Evolutionary conservation across 2,888 invertebrate species (phyloP).

Genomic region (Arrhopalites spinosus): DNA sequence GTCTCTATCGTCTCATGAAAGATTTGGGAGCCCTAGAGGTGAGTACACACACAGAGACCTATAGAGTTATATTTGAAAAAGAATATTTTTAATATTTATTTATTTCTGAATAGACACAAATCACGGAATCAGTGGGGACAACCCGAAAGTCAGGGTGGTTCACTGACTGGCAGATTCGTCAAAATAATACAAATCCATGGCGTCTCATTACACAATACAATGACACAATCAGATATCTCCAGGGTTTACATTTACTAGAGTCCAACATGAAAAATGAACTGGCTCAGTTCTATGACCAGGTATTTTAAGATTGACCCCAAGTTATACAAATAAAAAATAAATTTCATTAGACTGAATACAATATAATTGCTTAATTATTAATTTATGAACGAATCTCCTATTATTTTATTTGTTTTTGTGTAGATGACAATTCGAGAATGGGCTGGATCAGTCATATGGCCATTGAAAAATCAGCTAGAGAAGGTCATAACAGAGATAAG

Average conservation of each 20-base stretch:
- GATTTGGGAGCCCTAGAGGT: slow-evolving; percentile 36
- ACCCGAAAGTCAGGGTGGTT: slow-evolving; percentile 65
- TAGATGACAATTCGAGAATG: slow-evolving; percentile 4
- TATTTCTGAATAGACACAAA: no score
- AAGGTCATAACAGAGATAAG: slow-evolving; percentile 13
- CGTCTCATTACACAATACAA: slow-evolving; percentile 62
- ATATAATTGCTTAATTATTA: no score
- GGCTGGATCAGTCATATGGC: slow-evolving; percentile 24
- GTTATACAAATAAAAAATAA: no score
- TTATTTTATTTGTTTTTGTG: no score
- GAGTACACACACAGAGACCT: background rate
- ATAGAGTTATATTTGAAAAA: no score
- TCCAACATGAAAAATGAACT: slow-evolving; percentile 17
- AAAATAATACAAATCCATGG: slow-evolving; percentile 70
- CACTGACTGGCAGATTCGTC: slow-evolving; percentile 71
- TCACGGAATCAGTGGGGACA: slow-evolving; percentile 38
- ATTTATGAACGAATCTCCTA: no score
- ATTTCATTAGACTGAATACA: no score
- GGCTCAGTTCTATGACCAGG: slow-evolving; percentile 9
- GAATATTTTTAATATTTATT: no score
- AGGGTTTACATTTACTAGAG: slow-evolving; percentile 11
- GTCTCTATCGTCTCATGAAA: slow-evolving; percentile 29
- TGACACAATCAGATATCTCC: slow-evolving; percentile 5
- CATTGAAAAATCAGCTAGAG: slow-evolving; percentile 13
- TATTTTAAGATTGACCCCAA: no score